Percentiles rank a stretch among this genome's conserved stretches.
phyloP scores from a whole-genome alignment of 2,888 invertebrate species.

The Frankliniella fusca region DNA sequence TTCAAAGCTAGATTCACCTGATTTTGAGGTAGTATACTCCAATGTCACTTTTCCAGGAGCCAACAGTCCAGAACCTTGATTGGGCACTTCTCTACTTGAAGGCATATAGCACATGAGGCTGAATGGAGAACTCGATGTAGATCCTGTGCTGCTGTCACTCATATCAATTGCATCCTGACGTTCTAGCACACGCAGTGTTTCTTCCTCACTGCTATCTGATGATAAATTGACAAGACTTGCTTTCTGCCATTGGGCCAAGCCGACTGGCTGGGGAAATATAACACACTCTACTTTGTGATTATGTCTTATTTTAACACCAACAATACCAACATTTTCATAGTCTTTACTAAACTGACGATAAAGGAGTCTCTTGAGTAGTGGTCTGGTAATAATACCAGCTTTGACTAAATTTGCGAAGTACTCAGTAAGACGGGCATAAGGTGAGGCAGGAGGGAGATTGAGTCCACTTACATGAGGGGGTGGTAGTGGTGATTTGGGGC shows the following conservation, averaged over 20 bases:
- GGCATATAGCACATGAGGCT: conserved; percentile 4
- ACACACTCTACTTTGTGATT: conserved; percentile 50
- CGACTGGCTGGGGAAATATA: conserved; percentile 41
- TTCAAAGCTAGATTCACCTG: conserved; percentile 37
- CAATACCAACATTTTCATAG: conserved; percentile 49
- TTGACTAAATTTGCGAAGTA: conserved; percentile 71
- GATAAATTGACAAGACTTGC: background rate
- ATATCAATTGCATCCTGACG: conserved; percentile 58
- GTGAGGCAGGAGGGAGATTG: conserved; percentile 71
- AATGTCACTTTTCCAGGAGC: background rate
- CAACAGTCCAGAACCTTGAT: background rate
- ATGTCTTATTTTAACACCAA: conserved; percentile 53
- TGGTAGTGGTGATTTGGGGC: conserved; percentile 51
- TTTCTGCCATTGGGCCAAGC: conserved; percentile 25
- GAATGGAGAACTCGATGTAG: background rate
- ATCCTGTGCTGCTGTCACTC: conserved; percentile 39
- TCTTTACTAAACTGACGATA: conserved; percentile 51
- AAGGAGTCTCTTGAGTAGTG: conserved; percentile 68
- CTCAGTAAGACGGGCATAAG: conserved; percentile 71
- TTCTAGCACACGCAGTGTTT: conserved; percentile 45
- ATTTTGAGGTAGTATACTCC: conserved; percentile 3
- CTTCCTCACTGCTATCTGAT: conserved; percentile 9
- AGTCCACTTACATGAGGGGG: conserved; percentile 46
- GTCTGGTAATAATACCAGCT: conserved; percentile 64
- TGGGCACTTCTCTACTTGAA: background rate